These are phyloP conservation scores for Lampris incognitus DNA, from an alignment of 2,113 vertebrate genomes.

Conservation along the genomic window DNA sequence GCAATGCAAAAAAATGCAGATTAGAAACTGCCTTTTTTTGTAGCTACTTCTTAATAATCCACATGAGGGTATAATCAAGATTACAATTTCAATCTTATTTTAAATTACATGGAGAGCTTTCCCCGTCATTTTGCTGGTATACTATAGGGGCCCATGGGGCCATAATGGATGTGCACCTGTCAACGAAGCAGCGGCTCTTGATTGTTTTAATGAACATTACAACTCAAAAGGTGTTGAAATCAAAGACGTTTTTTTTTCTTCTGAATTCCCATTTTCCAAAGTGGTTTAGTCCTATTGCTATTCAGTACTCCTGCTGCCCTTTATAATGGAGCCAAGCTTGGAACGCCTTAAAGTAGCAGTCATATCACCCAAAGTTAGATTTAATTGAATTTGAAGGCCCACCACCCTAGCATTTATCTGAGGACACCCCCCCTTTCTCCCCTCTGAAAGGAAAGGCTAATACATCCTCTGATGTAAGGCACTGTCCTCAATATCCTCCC, in stretches of 20 bases:
- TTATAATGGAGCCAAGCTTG: constrained; percentile 41
- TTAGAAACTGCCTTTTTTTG: too few species aligned
- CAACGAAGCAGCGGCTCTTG: too few species aligned
- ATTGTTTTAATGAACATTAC: too few species aligned
- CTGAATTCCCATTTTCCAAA: constrained; percentile 56
- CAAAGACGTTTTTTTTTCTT: constrained; percentile 36
- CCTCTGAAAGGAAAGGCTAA: constrained; percentile 47
- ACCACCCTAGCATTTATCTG: constrained; percentile 62
- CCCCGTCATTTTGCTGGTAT: too few species aligned
- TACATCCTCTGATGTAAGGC: constrained; percentile 54
- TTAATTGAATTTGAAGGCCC: constrained; percentile 74
- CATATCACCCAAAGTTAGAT: constrained; percentile 62
- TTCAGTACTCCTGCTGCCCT: constrained; percentile 51
- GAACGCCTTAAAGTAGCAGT: constrained; percentile 49
- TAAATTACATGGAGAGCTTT: too few species aligned
- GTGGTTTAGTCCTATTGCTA: constrained; percentile 46
- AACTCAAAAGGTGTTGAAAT: constrained; percentile 35
- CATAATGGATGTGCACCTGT: too few species aligned
- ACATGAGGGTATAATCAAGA: too few species aligned
- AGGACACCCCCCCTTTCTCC: constrained; percentile 41
- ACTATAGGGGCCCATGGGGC: too few species aligned
- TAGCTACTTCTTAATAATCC: too few species aligned
- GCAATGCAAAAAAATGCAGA: too few species aligned
- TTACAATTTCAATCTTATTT: too few species aligned
- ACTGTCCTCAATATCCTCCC: constrained; percentile 45